These are phyloP conservation scores for Stigmatopora argus DNA, from an alignment of 2,113 vertebrate genomes.

Conservation along the genomic window DNA sequence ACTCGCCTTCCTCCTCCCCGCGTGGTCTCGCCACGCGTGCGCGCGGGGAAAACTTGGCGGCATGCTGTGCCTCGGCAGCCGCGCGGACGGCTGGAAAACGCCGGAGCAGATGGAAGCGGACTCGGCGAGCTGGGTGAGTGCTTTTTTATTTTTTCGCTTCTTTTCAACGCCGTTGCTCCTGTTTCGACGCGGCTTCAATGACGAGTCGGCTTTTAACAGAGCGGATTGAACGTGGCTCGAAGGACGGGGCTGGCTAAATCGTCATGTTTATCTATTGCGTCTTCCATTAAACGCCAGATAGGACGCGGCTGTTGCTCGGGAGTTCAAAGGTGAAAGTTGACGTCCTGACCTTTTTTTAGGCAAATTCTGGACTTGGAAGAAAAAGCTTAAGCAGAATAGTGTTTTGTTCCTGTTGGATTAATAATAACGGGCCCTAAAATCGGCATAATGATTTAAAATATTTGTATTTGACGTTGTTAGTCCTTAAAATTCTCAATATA, in stretches of 20 bases:
- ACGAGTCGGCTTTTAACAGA: background rate
- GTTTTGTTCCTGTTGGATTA: background rate
- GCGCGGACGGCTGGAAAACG: conserved; percentile 7
- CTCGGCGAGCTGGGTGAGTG: conserved; percentile 44
- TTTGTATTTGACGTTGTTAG: background rate
- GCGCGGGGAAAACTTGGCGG: conserved; percentile 46
- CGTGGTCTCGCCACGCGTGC: conserved; percentile 7
- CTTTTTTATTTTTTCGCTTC: background rate
- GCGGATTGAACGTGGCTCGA: background rate
- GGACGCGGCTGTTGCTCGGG: background rate
- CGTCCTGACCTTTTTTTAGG: background rate
- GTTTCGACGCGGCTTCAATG: background rate
- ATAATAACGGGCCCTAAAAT: background rate
- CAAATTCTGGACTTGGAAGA: background rate
- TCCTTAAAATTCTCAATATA: background rate
- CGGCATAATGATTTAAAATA: background rate
- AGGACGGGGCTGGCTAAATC: background rate
- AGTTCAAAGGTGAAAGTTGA: background rate
- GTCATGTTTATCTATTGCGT: background rate
- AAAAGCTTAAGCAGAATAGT: background rate
- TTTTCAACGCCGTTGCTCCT: background rate
- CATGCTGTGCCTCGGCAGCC: conserved; percentile 26
- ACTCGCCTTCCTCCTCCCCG: background rate
- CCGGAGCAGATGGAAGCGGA: conserved; percentile 41
- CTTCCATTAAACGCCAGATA: background rate